phyloP scores from a whole-genome alignment of 2,797 vertebrate genomes.

The Mus caroli region DNA sequence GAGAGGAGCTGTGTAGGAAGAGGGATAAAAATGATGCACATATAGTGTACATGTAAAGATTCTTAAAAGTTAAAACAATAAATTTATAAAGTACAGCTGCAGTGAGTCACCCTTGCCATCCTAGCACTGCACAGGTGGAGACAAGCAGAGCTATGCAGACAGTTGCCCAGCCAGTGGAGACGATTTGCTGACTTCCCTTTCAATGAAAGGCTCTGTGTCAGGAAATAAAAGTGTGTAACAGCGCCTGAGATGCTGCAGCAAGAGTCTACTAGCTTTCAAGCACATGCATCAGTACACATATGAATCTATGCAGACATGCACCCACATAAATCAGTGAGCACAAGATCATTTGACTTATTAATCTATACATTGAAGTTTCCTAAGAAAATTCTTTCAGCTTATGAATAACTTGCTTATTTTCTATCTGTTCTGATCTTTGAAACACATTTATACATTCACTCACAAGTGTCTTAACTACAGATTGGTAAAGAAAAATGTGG shows the following conservation, averaged over 20 bases:
- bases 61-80: not conserved
- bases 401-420: not conserved
- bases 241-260: not conserved
- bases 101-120: too few relatives aligned
- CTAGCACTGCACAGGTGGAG: not conserved
- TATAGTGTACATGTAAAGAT: not conserved
- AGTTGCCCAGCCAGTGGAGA: fast-evolving
- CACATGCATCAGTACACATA: not conserved
- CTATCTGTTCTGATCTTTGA: not conserved
- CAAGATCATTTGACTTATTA: not conserved
- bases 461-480: not conserved
- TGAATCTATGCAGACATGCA: not conserved
- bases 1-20: not conserved
- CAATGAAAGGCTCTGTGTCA: not conserved
- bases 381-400: slow-evolving; percentile 23
- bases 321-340: not conserved
- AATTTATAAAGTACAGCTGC: too few relatives aligned
- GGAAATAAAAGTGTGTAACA: not conserved
- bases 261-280: not conserved
- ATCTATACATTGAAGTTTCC: slow-evolving; percentile 4
- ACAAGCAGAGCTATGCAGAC: not conserved
- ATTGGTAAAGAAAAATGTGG: not conserved
- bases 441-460: not conserved
- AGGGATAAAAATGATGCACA: not conserved
- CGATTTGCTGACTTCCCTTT: not conserved